These are phyloP conservation scores for Daboia siamensis DNA, from an alignment of 2,113 vertebrate genomes.

Conservation along the genomic window DNA sequence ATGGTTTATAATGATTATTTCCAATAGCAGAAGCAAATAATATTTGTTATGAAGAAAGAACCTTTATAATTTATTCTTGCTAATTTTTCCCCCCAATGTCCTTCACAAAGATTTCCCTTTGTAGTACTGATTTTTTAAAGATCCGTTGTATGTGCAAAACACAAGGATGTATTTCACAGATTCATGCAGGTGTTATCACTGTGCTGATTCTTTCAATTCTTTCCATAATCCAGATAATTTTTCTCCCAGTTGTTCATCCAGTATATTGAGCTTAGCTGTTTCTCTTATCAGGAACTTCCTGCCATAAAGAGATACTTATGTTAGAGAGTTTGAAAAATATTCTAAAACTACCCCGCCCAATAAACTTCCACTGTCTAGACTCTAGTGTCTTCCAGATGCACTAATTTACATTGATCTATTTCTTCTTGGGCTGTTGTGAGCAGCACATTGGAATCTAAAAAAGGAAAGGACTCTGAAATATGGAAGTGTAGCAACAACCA, in stretches of 20 bases:
- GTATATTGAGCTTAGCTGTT: slow-evolving; percentile 47
- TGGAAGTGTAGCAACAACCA: not conserved
- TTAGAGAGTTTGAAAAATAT: slow-evolving; percentile 3
- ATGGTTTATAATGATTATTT: not conserved
- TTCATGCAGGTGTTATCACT: slow-evolving; percentile 35
- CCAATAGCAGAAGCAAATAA: not conserved
- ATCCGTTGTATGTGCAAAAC: not conserved
- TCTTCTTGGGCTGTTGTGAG: not conserved
- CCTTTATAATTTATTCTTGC: slow-evolving; percentile 30
- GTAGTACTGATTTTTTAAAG: slow-evolving; percentile 39
- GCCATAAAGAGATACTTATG: slow-evolving; percentile 22
- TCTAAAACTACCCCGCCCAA: not conserved
- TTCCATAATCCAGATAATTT: slow-evolving; percentile 48
- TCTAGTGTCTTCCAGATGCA: not conserved
- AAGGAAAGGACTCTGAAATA: not conserved
- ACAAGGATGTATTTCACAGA: not conserved
- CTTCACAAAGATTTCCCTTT: not conserved
- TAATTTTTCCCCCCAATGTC: slow-evolving; percentile 13
- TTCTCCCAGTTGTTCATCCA: slow-evolving; percentile 42
- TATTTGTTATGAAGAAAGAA: not conserved
- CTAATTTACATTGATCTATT: not conserved
- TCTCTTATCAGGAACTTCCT: slow-evolving; percentile 55
- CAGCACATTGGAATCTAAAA: not conserved
- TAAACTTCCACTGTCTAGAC: not conserved
- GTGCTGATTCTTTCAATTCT: slow-evolving; percentile 23